A percentile compares a stretch with the other conserved stretches of the same genome.
phyloP scores from a whole-genome alignment of 2,113 vertebrate genomes.

The Elanoides forficatus region DNA sequence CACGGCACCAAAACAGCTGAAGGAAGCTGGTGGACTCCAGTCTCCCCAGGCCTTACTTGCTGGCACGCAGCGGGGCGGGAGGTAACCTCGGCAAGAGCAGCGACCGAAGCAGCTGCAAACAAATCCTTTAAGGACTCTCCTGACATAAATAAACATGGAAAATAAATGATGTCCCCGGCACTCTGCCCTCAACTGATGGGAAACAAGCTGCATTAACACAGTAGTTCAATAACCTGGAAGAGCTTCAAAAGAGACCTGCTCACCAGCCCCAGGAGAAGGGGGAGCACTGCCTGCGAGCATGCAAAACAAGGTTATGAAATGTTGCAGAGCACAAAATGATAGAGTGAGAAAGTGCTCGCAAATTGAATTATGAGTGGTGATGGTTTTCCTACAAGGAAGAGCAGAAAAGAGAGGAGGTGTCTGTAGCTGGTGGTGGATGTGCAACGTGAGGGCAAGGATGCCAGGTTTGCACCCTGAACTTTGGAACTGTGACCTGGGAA shows the following conservation, averaged over 20 bases:
- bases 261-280: background rate
- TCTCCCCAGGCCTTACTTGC: background rate
- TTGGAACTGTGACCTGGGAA: background rate
- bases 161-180: conserved; percentile 12
- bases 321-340: background rate
- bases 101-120: background rate
- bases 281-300: background rate
- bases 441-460: background rate
- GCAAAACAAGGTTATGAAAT: background rate
- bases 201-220: conserved; percentile 29
- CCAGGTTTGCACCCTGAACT: background rate
- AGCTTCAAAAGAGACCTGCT: background rate
- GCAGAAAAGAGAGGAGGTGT: background rate
- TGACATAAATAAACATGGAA: conserved; percentile 44
- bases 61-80: background rate
- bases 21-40: background rate
- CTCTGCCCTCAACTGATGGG: conserved; percentile 36
- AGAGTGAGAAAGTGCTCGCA: background rate
- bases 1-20: background rate
- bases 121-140: conserved; percentile 33
- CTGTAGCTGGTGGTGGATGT: background rate
- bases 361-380: background rate
- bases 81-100: background rate
- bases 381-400: background rate
- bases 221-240: conserved; percentile 29